Evolutionary conservation across 2,797 vertebrate genomes (phyloP), one percentile per base, ranked within the genome.

Genomic region (Cyclura pinguis): DNA sequence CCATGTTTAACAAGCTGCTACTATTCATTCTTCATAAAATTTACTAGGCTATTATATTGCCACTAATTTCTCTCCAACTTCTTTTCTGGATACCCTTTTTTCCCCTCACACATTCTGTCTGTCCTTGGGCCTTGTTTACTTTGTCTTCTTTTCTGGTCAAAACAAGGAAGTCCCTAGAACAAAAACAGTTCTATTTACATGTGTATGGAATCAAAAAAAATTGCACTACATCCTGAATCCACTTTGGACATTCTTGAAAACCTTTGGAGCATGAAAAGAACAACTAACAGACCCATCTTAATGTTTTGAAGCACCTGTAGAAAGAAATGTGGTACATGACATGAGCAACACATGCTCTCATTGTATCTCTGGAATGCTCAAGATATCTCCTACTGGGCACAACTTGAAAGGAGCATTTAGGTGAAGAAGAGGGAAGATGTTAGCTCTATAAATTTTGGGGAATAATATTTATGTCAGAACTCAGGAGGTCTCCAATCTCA

Each of bases 1-100:
- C 85, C 80, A 2, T 91, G 90, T 91, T 91, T 84, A 91, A 91
- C 90, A 91, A 91, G 80, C 85, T 91, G 81, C 80, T 78, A 42
- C 80, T 84, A 80, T 91, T 91, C 86, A 91, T 91, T 91, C 86
- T 69, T 38, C 73, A 72, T 84, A 84, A 87, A 88, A 78, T 91
- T 88, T 91, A 91, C 90, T 88, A 57, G 73, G 59, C 80, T 88
- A 57, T 84, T 88, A 82, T 62, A 67, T 29, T 72, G 38, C 52
- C 72, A 57, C 85, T 87, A 87, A 83, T 91, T 77, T 82, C 59
- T 84, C 64, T 69, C 35, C 62, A 88, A 16, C 35, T 35, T 88
- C 73, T 84, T 22, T 88, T n/a, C 69, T 87, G 80, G 80, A 59
- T n/a, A 90, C 38, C 38, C 72, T 77, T 38, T 84, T 82, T 57